Evolutionary conservation across 2,797 vertebrate genomes (phyloP).

Genomic region (Nannoperca obscura): DNA sequence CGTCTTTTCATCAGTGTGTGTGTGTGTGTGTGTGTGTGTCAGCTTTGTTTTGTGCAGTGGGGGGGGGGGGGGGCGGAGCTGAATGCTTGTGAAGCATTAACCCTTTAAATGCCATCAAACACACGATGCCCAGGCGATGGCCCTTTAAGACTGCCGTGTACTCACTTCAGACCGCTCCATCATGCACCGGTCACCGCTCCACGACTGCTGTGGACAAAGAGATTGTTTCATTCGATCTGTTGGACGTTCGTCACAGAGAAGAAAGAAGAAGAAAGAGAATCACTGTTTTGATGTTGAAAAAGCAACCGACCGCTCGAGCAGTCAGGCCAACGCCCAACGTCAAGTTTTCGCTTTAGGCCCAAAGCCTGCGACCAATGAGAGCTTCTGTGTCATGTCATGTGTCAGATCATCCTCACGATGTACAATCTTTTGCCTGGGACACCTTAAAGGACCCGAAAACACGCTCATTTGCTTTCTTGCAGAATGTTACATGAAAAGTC

Average conservation of each 20-base stretch:
- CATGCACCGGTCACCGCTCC: conserved; percentile 14
- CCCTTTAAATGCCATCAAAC: conserved; percentile 83
- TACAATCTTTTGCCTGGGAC: conserved; percentile 4
- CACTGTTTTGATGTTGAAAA: conserved; percentile 29
- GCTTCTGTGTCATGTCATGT: conserved; percentile 23
- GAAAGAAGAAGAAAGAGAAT: not conserved
- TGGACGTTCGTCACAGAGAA: conserved; percentile 12
- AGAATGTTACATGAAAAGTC: conserved; percentile 9
- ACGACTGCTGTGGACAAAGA: conserved; percentile 30
- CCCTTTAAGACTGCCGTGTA: conserved; percentile 78
- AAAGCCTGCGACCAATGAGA: conserved; percentile 47
- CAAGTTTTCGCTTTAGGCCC: conserved; percentile 38
- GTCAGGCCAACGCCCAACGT: conserved; percentile 24
- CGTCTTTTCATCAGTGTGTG: conserved; percentile 16
- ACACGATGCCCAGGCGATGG: conserved; percentile 79
- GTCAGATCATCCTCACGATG: conserved; percentile 40
- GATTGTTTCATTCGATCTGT: conserved; percentile 42
- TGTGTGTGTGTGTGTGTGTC: not conserved
- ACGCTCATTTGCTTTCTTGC: not conserved
- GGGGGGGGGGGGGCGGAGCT: conserved; percentile 8
- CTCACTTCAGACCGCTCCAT: conserved; percentile 53
- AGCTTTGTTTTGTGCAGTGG: conserved; percentile 17
- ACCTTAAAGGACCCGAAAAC: conserved; percentile 20
- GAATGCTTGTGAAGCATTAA: conserved; percentile 78
- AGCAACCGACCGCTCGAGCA: not conserved